phyloP scores from a whole-genome alignment of 2,113 vertebrate genomes.

The Syngnathoides biaculeatus region DNA sequence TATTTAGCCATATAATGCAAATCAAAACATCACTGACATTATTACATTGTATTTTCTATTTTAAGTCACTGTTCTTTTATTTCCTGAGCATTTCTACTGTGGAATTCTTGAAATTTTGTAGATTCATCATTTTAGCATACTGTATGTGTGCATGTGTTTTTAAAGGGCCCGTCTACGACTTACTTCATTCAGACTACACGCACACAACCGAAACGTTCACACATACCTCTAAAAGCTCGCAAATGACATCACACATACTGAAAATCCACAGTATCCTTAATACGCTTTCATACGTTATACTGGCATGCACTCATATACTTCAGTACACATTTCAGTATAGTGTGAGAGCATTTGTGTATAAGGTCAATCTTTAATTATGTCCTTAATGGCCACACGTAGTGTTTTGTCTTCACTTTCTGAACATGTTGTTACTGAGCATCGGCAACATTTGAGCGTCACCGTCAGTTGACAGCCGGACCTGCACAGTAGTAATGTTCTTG shows the following conservation, averaged over 20 bases:
- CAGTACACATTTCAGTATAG: background rate
- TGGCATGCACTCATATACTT: background rate
- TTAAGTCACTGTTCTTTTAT: slow-evolving; percentile 56
- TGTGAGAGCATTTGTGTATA: too few relatives aligned
- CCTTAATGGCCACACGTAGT: background rate
- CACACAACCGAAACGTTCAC: background rate
- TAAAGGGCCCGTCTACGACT: background rate
- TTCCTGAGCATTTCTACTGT: slow-evolving; percentile 33
- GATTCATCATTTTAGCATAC: slow-evolving; percentile 31
- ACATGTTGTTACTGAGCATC: slow-evolving; percentile 30
- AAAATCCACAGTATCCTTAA: background rate
- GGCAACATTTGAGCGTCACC: slow-evolving; percentile 24
- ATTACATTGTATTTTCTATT: slow-evolving; percentile 33
- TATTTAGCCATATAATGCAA: slow-evolving; percentile 3
- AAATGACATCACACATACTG: too few relatives aligned
- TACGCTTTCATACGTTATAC: too few relatives aligned
- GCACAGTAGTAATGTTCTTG: background rate
- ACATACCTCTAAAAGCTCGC: too few relatives aligned
- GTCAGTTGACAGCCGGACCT: slow-evolving; percentile 12
- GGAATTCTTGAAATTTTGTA: slow-evolving; percentile 21
- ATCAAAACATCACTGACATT: slow-evolving; percentile 11
- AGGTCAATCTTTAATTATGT: background rate
- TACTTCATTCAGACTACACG: background rate
- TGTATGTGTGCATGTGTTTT: slow-evolving; percentile 16
- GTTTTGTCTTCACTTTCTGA: background rate